Evolutionary conservation across 2,797 vertebrate species (phyloP).

Genomic region (Siniperca obscura): DNA sequence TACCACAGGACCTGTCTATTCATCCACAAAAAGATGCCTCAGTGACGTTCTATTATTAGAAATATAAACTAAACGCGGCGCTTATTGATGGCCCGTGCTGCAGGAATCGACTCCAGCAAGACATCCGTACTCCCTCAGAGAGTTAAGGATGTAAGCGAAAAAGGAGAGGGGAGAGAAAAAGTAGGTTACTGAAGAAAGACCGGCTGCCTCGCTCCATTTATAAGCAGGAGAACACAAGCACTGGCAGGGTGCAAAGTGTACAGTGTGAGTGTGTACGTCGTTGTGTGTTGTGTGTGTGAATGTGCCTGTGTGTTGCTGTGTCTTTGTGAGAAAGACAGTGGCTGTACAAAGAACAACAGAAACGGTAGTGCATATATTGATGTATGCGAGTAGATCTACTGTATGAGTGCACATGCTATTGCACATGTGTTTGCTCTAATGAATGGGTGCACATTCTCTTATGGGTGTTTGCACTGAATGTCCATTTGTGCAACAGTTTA

Average conservation of each 20-base stretch:
- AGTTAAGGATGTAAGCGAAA: constrained; percentile 42
- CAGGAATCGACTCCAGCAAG: constrained; percentile 62
- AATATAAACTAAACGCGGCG: constrained; percentile 56
- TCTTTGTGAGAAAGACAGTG: constrained; percentile 33
- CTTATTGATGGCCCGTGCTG: constrained; percentile 65
- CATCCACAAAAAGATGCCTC: constrained; percentile 48
- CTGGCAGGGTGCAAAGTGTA: constrained; percentile 55
- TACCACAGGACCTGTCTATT: constrained; percentile 41
- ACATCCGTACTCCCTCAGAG: constrained; percentile 65
- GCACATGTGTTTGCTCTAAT: constrained; percentile 10
- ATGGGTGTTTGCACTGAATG: constrained; percentile 8
- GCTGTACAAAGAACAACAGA: constrained; percentile 22
- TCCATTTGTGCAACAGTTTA: constrained; percentile 36
- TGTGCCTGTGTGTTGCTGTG: constrained; percentile 43
- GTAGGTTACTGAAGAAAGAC: constrained; percentile 77
- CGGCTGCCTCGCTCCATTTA: constrained; percentile 65
- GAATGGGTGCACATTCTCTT: constrained; percentile 18
- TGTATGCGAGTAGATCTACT: constrained; percentile 1
- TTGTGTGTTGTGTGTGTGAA: constrained; percentile 36
- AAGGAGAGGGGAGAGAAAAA: constrained; percentile 52
- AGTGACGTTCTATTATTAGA: constrained; percentile 67
- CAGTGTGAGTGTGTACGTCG: constrained; percentile 30
- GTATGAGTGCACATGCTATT: constrained; percentile 24
- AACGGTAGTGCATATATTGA: not conserved
- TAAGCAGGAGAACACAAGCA: constrained; percentile 58